Base-by-base conservation (phyloP, 1,140 invertebrate species). In the Streblospio benedicti region DNA sequence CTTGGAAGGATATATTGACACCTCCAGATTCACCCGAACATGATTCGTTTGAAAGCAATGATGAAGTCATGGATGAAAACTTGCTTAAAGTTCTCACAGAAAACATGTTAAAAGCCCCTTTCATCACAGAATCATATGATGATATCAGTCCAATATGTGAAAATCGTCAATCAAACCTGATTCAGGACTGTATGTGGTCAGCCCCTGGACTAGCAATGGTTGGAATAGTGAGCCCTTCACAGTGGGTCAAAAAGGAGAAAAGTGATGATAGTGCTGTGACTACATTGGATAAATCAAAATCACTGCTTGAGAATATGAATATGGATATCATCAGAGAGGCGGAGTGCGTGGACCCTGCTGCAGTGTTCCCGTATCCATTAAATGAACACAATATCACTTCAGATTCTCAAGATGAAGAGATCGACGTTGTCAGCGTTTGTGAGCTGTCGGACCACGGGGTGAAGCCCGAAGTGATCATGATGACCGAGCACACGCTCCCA, bases 371-470 rank as follows among this genome's bases (percentile, higher is more conserved):
- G 20, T 71, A 66, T 54, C 70, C 61, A 35, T 65, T 67, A 20
- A 80, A 79, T 53, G 79, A 82, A n/a, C n/a, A n/a, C n/a, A n/a
- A n/a, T n/a, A n/a, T 6, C 4, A 23, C 25, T 5, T 23, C 31
- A 38, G 53, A 56, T 38, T 50, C n/a, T n/a, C n/a, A 60, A 27
- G 87, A n/a, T n/a, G n/a, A 89, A 76, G 86, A 88, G 81, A 89
- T 90, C 69, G 88, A 90, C 71, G 88, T 90, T 28, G 87, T 88
- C 4, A 84, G 85, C 0, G 76, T 85, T 14, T n/a, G n/a, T n/a
- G n/a, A n/a, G n/a, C n/a, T n/a, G n/a, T n/a, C n/a, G n/a, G n/a
- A n/a, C n/a, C n/a, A n/a, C n/a, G n/a, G n/a, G n/a, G n/a, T n/a
- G n/a, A n/a, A n/a, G n/a, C 27, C 14, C 28, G 28, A n/a, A 43